Percentiles rank a stretch among this genome's conserved stretches.
These are phyloP conservation scores for Aradophagus sp. DNA, from an alignment of 1,140 invertebrate genomes.

Conservation along the genomic window DNA sequence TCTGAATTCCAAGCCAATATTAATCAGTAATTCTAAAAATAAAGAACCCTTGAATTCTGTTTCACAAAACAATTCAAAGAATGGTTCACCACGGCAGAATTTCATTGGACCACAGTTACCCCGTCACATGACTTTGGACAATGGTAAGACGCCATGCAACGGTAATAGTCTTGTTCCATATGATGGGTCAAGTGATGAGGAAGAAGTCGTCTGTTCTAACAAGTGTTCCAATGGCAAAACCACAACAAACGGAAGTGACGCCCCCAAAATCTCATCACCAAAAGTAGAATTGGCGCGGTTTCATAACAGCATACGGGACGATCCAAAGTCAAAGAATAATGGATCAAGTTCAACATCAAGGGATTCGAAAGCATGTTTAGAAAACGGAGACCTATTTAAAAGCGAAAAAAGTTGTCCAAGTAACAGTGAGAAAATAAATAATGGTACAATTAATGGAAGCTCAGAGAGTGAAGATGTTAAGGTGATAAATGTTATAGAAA, in stretches of 20 bases:
- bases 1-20: conserved; percentile 50
- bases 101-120: conserved; percentile 68
- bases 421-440: conserved; percentile 2
- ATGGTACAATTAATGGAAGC: conserved; percentile 54
- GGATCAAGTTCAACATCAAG: conserved; percentile 12
- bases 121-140: conserved; percentile 65
- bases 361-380: conserved; percentile 18
- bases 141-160: conserved; percentile 63
- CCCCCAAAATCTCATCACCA: conserved; percentile 2
- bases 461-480: conserved; percentile 53
- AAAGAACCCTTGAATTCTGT: conserved; percentile 16
- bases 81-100: conserved; percentile 40
- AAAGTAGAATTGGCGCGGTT: conserved; percentile 42
- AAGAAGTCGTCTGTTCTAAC: conserved; percentile 52
- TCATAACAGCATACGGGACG: conserved; percentile 47
- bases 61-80: conserved; percentile 44
- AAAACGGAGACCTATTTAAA: background rate
- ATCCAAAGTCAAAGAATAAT: conserved; percentile 47
- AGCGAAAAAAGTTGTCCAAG: background rate
- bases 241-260: conserved; percentile 13
- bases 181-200: conserved; percentile 72
- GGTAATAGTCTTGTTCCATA: conserved; percentile 71
- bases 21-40: conserved; percentile 34
- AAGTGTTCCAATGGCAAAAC: conserved; percentile 21
- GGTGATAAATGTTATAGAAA: conserved; percentile 57